These are phyloP conservation scores for Nowickia ferox DNA, from an alignment of 2,888 invertebrate species.

Conservation along the genomic window DNA sequence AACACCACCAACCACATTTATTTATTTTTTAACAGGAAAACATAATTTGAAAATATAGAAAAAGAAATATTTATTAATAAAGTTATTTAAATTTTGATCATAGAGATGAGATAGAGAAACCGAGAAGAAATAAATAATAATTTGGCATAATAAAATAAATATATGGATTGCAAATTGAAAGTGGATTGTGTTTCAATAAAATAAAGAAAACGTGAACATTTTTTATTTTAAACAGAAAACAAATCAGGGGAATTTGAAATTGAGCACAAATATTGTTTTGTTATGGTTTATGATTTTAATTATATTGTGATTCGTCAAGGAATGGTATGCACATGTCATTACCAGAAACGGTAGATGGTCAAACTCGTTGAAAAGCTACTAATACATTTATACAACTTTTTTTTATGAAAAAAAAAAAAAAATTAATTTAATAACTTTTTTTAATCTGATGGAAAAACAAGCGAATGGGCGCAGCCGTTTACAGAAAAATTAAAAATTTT, in stretches of 20 bases:
- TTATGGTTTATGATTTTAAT: too few species aligned
- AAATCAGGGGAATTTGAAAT: not conserved
- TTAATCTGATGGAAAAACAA: too few species aligned
- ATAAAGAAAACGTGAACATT: not conserved
- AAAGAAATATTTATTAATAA: slow-evolving; percentile 47
- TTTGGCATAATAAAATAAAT: slow-evolving; percentile 1
- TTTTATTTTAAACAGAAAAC: not conserved
- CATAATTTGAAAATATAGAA: slow-evolving; percentile 58
- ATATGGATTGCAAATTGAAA: not conserved
- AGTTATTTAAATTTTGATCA: not conserved
- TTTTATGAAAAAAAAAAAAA: too few species aligned
- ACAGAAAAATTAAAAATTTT: too few species aligned
- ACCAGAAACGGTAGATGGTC: too few species aligned
- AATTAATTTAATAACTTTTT: too few species aligned
- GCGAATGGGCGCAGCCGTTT: too few species aligned
- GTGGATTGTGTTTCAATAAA: not conserved
- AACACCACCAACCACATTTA: slow-evolving; percentile 58
- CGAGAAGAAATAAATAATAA: not conserved
- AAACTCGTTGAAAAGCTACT: too few species aligned
- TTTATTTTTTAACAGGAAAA: slow-evolving; percentile 35
- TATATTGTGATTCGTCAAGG: too few species aligned
- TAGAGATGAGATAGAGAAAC: not conserved
- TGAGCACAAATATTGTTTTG: not conserved
- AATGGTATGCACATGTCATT: too few species aligned
- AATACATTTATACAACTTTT: too few species aligned